Conservation (phyloP, 1,140 invertebrate genomes). For the Magallana ariakensis region DNA sequence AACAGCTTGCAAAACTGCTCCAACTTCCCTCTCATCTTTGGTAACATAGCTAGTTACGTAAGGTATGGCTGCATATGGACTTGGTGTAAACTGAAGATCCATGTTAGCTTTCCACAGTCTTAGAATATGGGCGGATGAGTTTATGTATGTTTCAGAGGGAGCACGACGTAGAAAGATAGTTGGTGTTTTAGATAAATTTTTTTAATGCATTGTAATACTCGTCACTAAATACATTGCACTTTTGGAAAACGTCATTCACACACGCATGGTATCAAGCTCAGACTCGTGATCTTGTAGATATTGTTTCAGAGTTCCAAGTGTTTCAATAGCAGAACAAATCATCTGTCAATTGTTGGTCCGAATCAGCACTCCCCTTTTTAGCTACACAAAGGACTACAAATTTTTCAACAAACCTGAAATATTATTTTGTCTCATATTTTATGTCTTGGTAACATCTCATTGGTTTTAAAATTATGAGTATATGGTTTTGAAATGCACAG, state of each 20-base stretch:
- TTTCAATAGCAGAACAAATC: background rate
- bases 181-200: conserved; percentile 48
- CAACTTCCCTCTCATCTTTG: conserved; percentile 52
- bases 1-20: conserved; percentile 50
- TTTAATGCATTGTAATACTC: conserved; percentile 42
- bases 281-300: conserved; percentile 41
- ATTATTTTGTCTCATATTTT: no score
- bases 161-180: conserved; percentile 47
- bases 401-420: no score
- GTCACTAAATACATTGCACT: conserved; percentile 31
- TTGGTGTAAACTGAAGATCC: conserved; percentile 53
- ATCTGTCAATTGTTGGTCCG: no score
- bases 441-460: no score
- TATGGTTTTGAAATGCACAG: no score
- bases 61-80: conserved; percentile 51
- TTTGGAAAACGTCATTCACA: conserved; percentile 40
- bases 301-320: conserved; percentile 44
- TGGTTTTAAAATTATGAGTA: no score
- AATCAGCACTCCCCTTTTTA: no score
- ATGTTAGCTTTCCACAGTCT: conserved; percentile 52
- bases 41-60: conserved; percentile 50
- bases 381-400: no score
- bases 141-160: conserved; percentile 46
- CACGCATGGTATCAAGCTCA: conserved; percentile 41
- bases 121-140: conserved; percentile 44